Conservation (phyloP, 2,888 invertebrate species). For the Blastobasis lacticolella region DNA sequence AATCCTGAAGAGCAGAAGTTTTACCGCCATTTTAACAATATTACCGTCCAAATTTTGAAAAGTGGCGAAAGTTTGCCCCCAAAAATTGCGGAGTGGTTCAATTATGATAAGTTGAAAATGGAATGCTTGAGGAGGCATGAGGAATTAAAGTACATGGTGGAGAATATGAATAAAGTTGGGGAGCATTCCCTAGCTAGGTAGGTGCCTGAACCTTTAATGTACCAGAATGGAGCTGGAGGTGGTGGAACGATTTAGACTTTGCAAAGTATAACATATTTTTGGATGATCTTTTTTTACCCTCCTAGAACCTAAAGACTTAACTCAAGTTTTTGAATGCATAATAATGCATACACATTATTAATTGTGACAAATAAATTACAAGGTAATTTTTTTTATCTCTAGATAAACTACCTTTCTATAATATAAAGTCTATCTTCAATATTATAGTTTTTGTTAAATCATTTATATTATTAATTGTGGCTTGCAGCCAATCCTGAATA, state of each 20-base stretch:
- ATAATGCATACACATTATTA: no score
- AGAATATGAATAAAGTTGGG: slow-evolving; percentile 42
- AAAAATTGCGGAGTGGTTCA: slow-evolving; percentile 70
- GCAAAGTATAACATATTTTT: neutral
- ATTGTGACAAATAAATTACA: no score
- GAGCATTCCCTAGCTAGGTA: slow-evolving; percentile 52
- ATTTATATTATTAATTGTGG: no score
- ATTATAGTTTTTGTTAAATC: no score
- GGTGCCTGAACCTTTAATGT: neutral
- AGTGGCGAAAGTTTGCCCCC: slow-evolving; percentile 58
- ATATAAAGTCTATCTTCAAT: no score
- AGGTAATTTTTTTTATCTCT: no score
- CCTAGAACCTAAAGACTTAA: no score
- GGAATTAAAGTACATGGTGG: slow-evolving; percentile 51
- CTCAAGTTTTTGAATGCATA: no score
- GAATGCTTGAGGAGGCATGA: slow-evolving; percentile 67
- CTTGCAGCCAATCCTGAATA: no score
- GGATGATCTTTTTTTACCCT: no score
- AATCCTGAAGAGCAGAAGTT: slow-evolving; percentile 41
- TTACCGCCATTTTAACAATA: slow-evolving; percentile 63
- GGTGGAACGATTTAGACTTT: neutral
- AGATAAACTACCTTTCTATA: no score
- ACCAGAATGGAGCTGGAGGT: neutral
- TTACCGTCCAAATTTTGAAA: slow-evolving; percentile 71
- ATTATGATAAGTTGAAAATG: slow-evolving; percentile 73